Conservation (phyloP, 1,140 invertebrate species). For the Cecropterus lyciades region DNA sequence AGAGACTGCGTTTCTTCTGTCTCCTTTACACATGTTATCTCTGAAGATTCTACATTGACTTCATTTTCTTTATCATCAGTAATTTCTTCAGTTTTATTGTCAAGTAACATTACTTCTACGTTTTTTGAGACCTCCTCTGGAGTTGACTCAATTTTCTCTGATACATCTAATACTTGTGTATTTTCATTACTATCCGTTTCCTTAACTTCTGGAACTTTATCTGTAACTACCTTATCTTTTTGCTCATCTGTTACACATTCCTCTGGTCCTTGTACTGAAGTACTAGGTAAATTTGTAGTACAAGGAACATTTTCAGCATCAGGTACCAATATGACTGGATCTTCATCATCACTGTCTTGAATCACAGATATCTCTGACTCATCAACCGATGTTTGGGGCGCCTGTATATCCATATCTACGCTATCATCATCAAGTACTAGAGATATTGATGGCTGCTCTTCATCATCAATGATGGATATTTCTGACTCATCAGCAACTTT, state of each 20-base stretch:
- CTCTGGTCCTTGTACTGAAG: background rate
- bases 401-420: background rate
- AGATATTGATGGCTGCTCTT: slow-evolving; percentile 17
- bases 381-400: background rate
- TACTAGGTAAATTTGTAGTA: background rate
- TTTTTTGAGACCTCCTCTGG: background rate
- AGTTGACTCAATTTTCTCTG: background rate
- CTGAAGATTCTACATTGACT: too few relatives aligned
- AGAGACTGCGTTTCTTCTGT: too few relatives aligned
- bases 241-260: background rate
- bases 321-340: background rate
- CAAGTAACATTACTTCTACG: background rate
- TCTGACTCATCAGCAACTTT: slow-evolving; percentile 19
- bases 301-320: background rate
- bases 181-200: too few relatives aligned
- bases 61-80: background rate
- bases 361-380: slow-evolving; percentile 24
- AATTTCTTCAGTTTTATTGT: background rate
- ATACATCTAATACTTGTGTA: background rate
- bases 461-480: slow-evolving; percentile 10
- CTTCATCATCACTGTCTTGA: slow-evolving; percentile 26
- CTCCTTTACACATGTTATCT: too few relatives aligned
- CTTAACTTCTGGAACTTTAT: too few relatives aligned
- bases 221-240: too few relatives aligned
- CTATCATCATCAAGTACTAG: slow-evolving; percentile 21